Evolutionary conservation across 2,113 vertebrate genomes (phyloP).

Genomic region (Caretta caretta): DNA sequence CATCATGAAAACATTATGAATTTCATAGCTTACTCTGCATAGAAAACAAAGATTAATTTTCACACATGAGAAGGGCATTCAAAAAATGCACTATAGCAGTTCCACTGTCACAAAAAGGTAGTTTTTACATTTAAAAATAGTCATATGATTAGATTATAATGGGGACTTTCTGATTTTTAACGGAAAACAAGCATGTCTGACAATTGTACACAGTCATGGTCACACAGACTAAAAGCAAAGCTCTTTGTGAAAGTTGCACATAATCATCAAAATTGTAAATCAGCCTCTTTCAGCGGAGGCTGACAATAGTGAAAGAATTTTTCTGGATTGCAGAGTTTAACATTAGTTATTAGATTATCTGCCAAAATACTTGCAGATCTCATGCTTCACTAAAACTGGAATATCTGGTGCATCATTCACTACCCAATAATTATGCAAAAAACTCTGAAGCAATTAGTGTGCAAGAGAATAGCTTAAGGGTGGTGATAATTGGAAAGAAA

Average conservation of each 20-base stretch:
- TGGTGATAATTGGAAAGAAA: slow-evolving; percentile 59
- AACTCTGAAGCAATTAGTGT: slow-evolving; percentile 72
- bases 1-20: neutral
- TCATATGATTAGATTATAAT: neutral
- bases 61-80: neutral
- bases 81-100: neutral
- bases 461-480: slow-evolving; percentile 62
- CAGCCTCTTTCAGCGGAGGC: slow-evolving; percentile 9
- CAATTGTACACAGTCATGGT: neutral
- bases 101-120: neutral
- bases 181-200: slow-evolving; percentile 19
- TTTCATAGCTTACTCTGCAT: neutral
- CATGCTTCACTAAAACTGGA: slow-evolving; percentile 64
- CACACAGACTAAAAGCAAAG: neutral
- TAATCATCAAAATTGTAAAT: slow-evolving; percentile 21
- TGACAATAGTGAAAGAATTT: slow-evolving; percentile 23
- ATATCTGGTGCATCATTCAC: slow-evolving; percentile 58
- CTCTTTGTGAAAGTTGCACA: slow-evolving; percentile 6
- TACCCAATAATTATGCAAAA: slow-evolving; percentile 66
- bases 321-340: slow-evolving; percentile 38
- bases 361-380: slow-evolving; percentile 63
- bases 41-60: neutral
- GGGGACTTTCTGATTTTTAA: neutral
- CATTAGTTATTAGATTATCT: slow-evolving; percentile 50
- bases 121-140: neutral